Base-by-base conservation (phyloP, 2,113 vertebrate species). In the Arvicanthis niloticus region DNA sequence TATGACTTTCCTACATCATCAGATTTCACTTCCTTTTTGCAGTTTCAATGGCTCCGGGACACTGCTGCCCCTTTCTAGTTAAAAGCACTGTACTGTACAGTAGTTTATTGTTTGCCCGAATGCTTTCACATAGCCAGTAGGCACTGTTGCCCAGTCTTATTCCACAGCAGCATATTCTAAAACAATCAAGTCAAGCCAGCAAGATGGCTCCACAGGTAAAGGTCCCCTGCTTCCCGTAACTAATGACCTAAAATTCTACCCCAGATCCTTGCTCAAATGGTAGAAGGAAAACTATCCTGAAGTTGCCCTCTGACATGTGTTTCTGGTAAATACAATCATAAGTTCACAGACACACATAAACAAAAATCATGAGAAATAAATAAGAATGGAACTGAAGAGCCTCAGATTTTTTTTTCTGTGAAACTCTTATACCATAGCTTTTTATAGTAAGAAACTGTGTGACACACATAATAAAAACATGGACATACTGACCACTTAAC, bases 1-100 rank as follows among this genome's bases (percentile, higher is more conserved):
- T 91, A 60, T 42, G 75, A 82, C 22, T 87, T 10, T 68, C 75
- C 51, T 94, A 40, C 8, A n/a, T 91, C 19, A 97, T 93, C 15
- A 95, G 70, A 91, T 91, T 58, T 19, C 5, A 91, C 13, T 96
- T 73, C 67, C 10, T 86, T 5, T 10, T 88, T 76, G 81, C 37
- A 29, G 45, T 94, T 78, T 91, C 90, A n/a, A 92, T 10, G 5
- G 31, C 31, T 40, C 45, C 45, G n/a, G 84, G 82, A 72, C 60
- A 78, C 16, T n/a, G 65, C 26, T 72, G 75, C 48, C 68, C 89
- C 31, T 65, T 70, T 40, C 53, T 40, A 88, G 8, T 67, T 85
- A 81, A 67, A 85, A 73, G 82, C 31, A 88, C 62, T 40, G 77
- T 81, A 42, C 1, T 40, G 11, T 80, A 40, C 3, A 21, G 40